phyloP scores from a whole-genome alignment of 2,797 vertebrate genomes.

The Lithobates sylvaticus region DNA sequence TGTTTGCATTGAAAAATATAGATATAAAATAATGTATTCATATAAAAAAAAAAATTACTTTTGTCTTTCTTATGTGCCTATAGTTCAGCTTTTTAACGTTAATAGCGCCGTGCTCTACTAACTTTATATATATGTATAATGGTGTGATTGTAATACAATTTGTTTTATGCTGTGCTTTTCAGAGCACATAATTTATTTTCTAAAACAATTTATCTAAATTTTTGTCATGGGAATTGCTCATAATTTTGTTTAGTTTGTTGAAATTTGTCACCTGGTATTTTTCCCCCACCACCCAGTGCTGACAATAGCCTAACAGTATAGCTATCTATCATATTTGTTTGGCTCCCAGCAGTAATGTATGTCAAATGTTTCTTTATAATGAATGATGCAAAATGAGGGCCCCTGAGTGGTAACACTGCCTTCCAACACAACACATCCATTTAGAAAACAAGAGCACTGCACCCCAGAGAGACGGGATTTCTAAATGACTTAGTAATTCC shows the following conservation, averaged over 20 bases:
- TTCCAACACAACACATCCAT: conserved; percentile 68
- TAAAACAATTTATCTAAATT: conserved; percentile 31
- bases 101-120: too few species aligned
- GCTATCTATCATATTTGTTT: conserved; percentile 39
- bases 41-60: too few species aligned
- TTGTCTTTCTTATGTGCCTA: too few species aligned
- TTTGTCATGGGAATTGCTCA: conserved; percentile 23
- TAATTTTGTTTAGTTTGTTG: conserved; percentile 12
- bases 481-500: conserved; percentile 72
- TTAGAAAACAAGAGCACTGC: conserved; percentile 64
- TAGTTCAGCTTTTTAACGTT: too few species aligned
- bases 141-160: too few species aligned
- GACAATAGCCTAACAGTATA: conserved; percentile 30
- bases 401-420: conserved; percentile 68
- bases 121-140: not conserved
- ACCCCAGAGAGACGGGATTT: conserved; percentile 68
- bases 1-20: too few species aligned
- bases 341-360: conserved; percentile 12
- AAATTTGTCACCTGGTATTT: conserved; percentile 23
- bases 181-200: not conserved
- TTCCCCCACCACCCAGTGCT: conserved; percentile 12
- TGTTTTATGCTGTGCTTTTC: not conserved
- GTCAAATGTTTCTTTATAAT: conserved; percentile 65
- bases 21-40: too few species aligned
- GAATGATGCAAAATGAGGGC: conserved; percentile 70